phyloP scores from a whole-genome alignment of 2,797 vertebrate genomes.

The Peromyscus nudipes region DNA sequence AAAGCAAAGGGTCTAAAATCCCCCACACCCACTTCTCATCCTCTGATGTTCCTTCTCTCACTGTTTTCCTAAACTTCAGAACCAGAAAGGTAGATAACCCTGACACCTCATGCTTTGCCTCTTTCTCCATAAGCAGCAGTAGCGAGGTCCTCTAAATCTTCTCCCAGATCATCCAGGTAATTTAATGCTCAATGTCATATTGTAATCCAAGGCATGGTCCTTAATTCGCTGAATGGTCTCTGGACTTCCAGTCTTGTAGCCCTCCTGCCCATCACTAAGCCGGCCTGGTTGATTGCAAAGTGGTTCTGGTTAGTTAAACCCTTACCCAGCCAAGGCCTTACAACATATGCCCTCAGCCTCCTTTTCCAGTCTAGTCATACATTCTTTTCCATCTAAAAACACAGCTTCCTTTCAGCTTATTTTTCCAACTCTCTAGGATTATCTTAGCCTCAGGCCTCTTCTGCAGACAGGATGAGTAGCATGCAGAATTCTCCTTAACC shows the following conservation, averaged over 20 bases:
- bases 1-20: not conserved
- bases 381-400: not conserved
- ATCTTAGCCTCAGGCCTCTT: not conserved
- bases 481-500: not conserved
- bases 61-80: not conserved
- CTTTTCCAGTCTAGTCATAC: not conserved
- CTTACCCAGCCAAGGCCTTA: not conserved
- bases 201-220: not conserved
- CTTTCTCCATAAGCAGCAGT: not conserved
- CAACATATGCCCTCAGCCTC: not conserved
- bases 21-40: not conserved
- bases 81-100: not conserved
- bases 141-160: not conserved
- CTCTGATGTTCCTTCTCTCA: not conserved
- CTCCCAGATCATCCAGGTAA: not conserved
- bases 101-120: not conserved
- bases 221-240: not conserved
- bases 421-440: not conserved
- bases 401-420: not conserved
- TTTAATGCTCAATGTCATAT: not conserved
- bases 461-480: not conserved
- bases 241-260: not conserved
- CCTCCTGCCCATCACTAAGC: not conserved
- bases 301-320: not conserved
- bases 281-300: not conserved